Evolutionary conservation across 1,140 invertebrate species (phyloP), one percentile per base, ranked within the genome.

Genomic region (Geopemphigus sp.): DNA sequence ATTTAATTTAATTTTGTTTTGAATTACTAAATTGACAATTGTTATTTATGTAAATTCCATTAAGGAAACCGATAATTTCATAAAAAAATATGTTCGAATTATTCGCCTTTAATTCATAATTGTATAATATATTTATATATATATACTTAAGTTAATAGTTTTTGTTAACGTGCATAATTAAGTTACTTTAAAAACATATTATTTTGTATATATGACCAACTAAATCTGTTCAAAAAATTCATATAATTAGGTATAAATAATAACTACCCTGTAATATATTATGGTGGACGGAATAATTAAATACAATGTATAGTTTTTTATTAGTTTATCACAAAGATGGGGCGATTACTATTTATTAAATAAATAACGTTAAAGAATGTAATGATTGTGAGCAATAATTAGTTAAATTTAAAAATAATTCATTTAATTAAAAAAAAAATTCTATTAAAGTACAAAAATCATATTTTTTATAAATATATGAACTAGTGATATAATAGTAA

Each of bases 211-310:
- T 68, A 17, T 1, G 22, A 24, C 14, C 10, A 47, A 53, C 53
- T 53, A 70, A 53, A 70, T 70, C 14, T 70, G 66, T 70, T 70
- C 17, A 70, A 70, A 70, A 53, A 53, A 32, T 72, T 12, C 4
- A 54, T 32, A n/a, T 8, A 6, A 47, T 12, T 53, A 54, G 10
- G 26, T 32, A 12, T 17, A 15, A 24, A n/a, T 66, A 15, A 66
- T 22, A 19, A 26, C 47, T 54, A 72, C 50, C 24, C 50, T 72
- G 68, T 29, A n/a, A n/a, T 68, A 68, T 22, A 68, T 24, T 50
- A 50, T 50, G 29, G 24, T 12, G 68, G 50, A 72, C 68, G 68
- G 68, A 72, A 72, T 54, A 70, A 53, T 72, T 54, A 54, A 24
- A 15, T 68, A 68, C n/a, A 68, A 68, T 68, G 22, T 53, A 32